Percentiles rank a stretch among this genome's conserved stretches.
Evolutionary conservation across 2,113 vertebrate genomes (phyloP).

Genomic region (Stigmatopora argus): DNA sequence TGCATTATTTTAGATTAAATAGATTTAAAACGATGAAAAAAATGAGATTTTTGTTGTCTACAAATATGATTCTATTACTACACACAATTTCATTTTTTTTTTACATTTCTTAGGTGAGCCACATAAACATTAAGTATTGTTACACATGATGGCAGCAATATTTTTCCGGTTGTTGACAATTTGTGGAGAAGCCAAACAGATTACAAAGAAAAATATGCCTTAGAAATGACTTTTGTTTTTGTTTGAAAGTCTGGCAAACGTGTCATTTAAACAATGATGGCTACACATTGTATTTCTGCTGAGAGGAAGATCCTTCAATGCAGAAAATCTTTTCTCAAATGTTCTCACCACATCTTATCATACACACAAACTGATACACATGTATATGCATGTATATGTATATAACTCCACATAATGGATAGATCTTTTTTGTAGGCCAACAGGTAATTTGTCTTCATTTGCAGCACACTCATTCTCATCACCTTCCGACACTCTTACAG

Average conservation of each 20-base stretch:
- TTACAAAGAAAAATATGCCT: neutral
- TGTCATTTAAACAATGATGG: neutral
- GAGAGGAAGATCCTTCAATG: neutral
- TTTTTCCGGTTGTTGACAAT: neutral
- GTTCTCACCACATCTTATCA: no score
- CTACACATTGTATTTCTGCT: neutral
- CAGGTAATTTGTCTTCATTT: slow-evolving; percentile 35
- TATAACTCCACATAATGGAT: slow-evolving; percentile 19
- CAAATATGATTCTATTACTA: no score
- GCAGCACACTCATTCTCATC: slow-evolving; percentile 31
- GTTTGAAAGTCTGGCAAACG: no score
- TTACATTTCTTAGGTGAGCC: slow-evolving; percentile 10
- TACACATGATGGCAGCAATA: neutral
- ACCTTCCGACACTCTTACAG: slow-evolving; percentile 47
- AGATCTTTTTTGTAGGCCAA: slow-evolving; percentile 30
- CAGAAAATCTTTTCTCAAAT: no score
- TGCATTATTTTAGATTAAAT: no score
- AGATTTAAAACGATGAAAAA: no score
- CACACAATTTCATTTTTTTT: no score
- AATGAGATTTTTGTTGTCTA: no score
- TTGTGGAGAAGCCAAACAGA: neutral
- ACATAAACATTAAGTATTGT: neutral
- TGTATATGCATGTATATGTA: slow-evolving; percentile 11
- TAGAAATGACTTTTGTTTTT: no score
- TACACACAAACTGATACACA: neutral